Base-by-base conservation (phyloP, 2,888 invertebrate genomes). In the Stegophylla sp. region DNA sequence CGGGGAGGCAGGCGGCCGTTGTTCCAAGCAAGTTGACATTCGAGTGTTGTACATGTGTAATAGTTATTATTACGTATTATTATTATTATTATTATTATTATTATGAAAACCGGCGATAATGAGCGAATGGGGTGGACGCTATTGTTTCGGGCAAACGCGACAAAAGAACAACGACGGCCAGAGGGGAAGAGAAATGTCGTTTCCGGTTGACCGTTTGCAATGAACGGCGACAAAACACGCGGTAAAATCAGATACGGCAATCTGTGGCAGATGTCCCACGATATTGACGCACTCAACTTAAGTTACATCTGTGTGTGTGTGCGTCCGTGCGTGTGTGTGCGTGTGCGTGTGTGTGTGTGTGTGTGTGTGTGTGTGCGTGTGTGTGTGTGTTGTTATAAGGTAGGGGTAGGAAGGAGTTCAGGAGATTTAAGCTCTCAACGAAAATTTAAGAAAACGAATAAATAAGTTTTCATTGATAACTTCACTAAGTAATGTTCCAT, bases 201-300 rank as follows among this genome's bases (percentile, higher is more conserved):
- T 79, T 79, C 77, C 77, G 77, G 59, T 69, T 79, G 77, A 79
- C 77, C 77, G 77, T 79, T 77, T 48, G 69, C 76, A 43, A 51
- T 48, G 23, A n/a, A n/a, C 56, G 9, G 23, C 41, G 66, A 66
- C 66, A 66, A 66, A 63, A 56, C 34, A 15, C 23, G 34, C 20
- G 23, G 13, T 34, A 51, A 51, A 63, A 51, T 75, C 61, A 28
- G 66, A 20, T 66, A 45, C 28, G 17, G 12, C 20, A 56, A 28
- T 28, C 61, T 26, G 51, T 10, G 51, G 20, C 75, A 75, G 63
- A 75, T 75, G 75, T 75, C 48, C 75, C 28, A n/a, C 7, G 51
- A 51, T 20, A 28, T 20, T 1, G 20, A 34, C 28, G 13, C 45
- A 23, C 7, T 20, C 17, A 15, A 34, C 34, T 34, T 5, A 3